Conservation (phyloP, 2,888 invertebrate genomes). For the Epistrophe grossulariae region DNA sequence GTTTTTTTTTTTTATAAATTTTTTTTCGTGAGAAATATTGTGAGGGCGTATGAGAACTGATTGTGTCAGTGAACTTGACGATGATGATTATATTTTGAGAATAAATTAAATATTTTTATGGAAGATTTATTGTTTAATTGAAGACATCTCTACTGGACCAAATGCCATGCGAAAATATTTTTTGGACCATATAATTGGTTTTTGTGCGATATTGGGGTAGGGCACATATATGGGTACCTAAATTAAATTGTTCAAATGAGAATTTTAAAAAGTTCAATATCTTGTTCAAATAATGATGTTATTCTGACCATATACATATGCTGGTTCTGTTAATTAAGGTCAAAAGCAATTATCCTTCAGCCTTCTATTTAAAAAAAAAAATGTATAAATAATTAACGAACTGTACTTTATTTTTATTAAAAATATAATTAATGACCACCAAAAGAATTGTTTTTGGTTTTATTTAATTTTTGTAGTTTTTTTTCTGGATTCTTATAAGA, state of each 20-base stretch:
- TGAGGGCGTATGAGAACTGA: slow-evolving; percentile 13
- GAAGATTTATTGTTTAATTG: slow-evolving; percentile 15
- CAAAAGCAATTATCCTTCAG: background rate
- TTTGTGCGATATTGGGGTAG: slow-evolving; percentile 36
- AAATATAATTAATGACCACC: too few species aligned
- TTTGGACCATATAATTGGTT: background rate
- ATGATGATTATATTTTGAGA: slow-evolving; percentile 2
- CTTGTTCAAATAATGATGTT: background rate
- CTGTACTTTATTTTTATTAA: too few species aligned
- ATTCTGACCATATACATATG: background rate
- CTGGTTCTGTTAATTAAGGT: background rate
- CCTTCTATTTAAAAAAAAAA: background rate
- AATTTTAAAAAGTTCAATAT: background rate
- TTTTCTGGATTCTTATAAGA: too few species aligned
- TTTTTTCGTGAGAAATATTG: slow-evolving; percentile 18
- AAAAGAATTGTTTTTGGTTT: too few species aligned
- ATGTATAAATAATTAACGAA: too few species aligned
- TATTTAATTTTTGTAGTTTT: too few species aligned
- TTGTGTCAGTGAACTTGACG: slow-evolving; percentile 28
- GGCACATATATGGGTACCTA: slow-evolving; percentile 1
- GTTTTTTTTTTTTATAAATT: background rate
- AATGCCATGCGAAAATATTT: slow-evolving; percentile 15
- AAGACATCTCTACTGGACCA: background rate
- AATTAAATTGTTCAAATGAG: background rate
- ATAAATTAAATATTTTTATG: background rate